Evolutionary conservation across 2,888 invertebrate species (phyloP).

Genomic region (Orthonychiurus folsomi): DNA sequence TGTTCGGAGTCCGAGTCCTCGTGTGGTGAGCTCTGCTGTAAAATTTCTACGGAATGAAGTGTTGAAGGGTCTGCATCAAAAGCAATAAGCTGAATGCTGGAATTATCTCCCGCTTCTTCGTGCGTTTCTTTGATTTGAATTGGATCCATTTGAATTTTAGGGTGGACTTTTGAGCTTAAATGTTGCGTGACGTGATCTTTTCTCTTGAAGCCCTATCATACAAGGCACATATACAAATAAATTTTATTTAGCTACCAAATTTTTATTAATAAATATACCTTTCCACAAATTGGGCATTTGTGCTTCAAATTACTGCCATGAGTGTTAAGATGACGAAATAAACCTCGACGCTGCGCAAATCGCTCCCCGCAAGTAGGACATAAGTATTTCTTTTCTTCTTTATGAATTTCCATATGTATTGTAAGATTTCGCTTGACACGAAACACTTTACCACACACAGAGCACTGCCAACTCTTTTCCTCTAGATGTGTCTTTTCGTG

Average conservation of each 20-base stretch:
- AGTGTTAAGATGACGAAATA: neutral
- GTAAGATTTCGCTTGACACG: neutral
- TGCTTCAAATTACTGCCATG: neutral
- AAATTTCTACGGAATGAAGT: neutral
- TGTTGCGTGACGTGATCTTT: conserved; percentile 4
- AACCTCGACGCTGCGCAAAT: neutral
- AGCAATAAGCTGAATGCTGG: neutral
- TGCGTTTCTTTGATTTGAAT: neutral
- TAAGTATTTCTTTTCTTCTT: neutral
- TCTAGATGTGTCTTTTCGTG: neutral
- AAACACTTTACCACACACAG: neutral
- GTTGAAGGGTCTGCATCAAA: neutral
- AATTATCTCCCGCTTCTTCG: neutral
- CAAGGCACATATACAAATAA: too few species aligned
- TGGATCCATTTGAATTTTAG: neutral
- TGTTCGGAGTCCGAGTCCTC: too few species aligned
- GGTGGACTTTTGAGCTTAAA: conserved; percentile 3
- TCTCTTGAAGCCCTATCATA: neutral
- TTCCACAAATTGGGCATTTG: neutral
- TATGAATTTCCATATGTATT: neutral
- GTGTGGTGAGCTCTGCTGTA: neutral
- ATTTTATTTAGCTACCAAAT: too few species aligned
- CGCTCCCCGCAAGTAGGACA: neutral
- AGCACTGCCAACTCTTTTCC: neutral
- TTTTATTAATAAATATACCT: too few species aligned